These are phyloP conservation scores for Nephrotoma flavescens DNA, from an alignment of 2,888 invertebrate species.

Conservation along the genomic window DNA sequence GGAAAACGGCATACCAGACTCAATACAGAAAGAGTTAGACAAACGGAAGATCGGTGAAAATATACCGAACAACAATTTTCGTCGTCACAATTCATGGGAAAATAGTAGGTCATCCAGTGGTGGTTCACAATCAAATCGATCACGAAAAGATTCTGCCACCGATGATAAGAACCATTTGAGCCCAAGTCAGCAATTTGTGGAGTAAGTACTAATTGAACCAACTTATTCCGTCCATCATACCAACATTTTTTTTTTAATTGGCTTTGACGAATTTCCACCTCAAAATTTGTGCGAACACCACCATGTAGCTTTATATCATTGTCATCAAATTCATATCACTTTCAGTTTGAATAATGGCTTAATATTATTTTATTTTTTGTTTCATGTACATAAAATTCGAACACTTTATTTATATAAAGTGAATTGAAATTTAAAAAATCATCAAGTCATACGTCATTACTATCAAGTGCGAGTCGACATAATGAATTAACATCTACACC, in stretches of 20 bases:
- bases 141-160: background rate
- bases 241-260: background rate
- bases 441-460: background rate
- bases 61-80: constrained; percentile 11
- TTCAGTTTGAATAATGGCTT: background rate
- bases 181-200: background rate
- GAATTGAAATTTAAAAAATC: background rate
- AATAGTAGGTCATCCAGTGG: constrained; percentile 8
- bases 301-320: background rate
- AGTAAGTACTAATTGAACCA: constrained; percentile 1
- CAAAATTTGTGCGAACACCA: background rate
- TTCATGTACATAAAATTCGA: background rate
- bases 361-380: background rate
- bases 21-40: constrained; percentile 49
- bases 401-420: background rate
- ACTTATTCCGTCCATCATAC: background rate
- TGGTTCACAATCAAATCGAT: background rate
- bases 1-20: constrained; percentile 38
- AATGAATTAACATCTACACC: background rate
- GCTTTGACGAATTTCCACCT: no score
- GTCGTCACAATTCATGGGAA: constrained; percentile 9
- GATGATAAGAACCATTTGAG: background rate
- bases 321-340: background rate
- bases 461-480: background rate
- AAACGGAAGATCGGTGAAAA: constrained; percentile 40